Conservation (phyloP, 2,888 invertebrate genomes). For the Dorcus parallelipipedus region DNA sequence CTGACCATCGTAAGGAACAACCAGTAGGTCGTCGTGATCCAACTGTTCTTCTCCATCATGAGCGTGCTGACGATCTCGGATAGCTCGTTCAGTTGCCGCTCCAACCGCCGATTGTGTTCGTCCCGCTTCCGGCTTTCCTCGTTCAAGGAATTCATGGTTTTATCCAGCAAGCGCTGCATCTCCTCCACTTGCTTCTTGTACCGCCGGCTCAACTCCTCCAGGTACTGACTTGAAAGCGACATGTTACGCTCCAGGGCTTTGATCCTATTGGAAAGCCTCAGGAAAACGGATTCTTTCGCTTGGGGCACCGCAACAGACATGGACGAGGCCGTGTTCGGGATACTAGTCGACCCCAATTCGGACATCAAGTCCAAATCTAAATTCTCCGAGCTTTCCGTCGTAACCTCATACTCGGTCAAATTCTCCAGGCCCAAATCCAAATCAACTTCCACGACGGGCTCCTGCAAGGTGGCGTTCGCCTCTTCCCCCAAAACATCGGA, state of each 20-base stretch:
- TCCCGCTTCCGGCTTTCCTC: constrained; percentile 76
- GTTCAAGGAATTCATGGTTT: constrained; percentile 68
- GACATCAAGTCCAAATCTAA: constrained; percentile 49
- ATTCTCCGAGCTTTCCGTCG: constrained; percentile 38
- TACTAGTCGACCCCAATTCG: constrained; percentile 52
- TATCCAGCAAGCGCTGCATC: constrained; percentile 80
- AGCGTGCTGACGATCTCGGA: constrained; percentile 59
- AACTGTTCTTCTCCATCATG: constrained; percentile 61
- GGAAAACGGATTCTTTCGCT: constrained; percentile 88
- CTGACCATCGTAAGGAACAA: constrained; percentile 53
- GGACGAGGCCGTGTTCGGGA: constrained; percentile 26
- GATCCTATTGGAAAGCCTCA: constrained; percentile 91
- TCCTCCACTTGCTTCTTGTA: constrained; percentile 97
- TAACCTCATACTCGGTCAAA: constrained; percentile 36
- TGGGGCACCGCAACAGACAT: constrained; percentile 36
- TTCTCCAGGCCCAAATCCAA: constrained; percentile 37
- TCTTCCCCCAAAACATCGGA: background rate
- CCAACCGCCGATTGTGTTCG: constrained; percentile 58
- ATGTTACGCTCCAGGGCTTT: constrained; percentile 93
- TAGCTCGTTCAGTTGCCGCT: constrained; percentile 63
- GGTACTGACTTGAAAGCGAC: constrained; percentile 92
- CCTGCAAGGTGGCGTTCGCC: constrained; percentile 2
- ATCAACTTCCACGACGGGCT: constrained; percentile 22
- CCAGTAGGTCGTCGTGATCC: constrained; percentile 59
- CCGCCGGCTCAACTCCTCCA: constrained; percentile 91